Evolutionary conservation across 2,113 vertebrate genomes (phyloP).

Genomic region (Spheniscus mendiculus): DNA sequence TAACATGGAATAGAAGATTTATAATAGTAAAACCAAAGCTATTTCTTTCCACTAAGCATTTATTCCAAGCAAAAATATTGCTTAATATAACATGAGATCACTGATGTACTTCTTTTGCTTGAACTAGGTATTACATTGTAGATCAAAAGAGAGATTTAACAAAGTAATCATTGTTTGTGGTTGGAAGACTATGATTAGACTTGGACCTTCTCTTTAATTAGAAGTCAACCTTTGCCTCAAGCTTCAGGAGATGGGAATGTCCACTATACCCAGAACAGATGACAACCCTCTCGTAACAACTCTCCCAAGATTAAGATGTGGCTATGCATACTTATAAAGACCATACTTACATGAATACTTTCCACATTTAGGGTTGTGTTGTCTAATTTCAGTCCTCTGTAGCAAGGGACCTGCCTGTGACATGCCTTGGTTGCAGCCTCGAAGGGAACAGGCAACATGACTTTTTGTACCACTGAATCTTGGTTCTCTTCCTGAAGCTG

Average conservation of each 20-base stretch:
- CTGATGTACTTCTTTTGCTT: not conserved
- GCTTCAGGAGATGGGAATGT: not conserved
- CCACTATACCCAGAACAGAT: not conserved
- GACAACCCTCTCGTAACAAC: not conserved
- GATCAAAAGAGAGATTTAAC: slow-evolving; percentile 11
- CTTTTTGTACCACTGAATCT: not conserved
- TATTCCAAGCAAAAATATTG: not conserved
- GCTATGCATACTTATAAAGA: not conserved
- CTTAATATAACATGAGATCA: not conserved
- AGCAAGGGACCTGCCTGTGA: not conserved
- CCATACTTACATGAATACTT: not conserved
- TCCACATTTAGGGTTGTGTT: not conserved
- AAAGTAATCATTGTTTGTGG: not conserved
- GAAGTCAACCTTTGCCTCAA: not conserved
- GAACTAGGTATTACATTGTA: not conserved
- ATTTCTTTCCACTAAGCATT: not conserved
- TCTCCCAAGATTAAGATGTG: not conserved
- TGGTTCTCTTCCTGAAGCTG: not conserved
- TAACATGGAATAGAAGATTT: not conserved
- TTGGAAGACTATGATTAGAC: not conserved
- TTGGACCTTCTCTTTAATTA: slow-evolving; percentile 4
- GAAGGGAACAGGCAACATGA: not conserved
- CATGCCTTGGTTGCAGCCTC: not conserved
- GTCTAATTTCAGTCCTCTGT: not conserved
- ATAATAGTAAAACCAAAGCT: not conserved